Base-by-base conservation (phyloP, 2,113 vertebrate species). In the Cacatua alba region DNA sequence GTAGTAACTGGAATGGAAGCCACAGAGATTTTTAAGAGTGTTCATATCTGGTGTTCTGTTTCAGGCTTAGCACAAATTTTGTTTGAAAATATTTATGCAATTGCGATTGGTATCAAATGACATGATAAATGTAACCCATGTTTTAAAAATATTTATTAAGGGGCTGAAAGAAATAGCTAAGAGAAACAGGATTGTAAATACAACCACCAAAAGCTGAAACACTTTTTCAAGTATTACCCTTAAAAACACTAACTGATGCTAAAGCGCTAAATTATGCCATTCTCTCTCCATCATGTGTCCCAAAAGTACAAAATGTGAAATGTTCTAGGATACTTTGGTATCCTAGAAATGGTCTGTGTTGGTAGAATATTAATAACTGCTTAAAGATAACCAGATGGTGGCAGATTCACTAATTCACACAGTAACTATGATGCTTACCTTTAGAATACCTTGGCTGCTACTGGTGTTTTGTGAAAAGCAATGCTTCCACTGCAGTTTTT, bases 131-230 rank as follows among this genome's bases (percentile, higher is more conserved):
- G 69, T 79, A 95, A 84, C 7, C 8, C 2, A 7, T 8, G 33
- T 49, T 46, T 93, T 87, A 37, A 91, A 95, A 95, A 86, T 63
- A 31, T 90, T 88, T 91, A 25, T 74, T 64, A 75, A 91, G 33
- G 26, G 41, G 71, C 17, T 59, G 53, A 65, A 86, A 44, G n/a
- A 74, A 94, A 49, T 37, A 84, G 53, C 19, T 21, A 9, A 65
- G 24, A 7, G 26, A 68, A 82, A 52, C 4, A 75, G 10, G 19
- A 44, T 2, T 62, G 17, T 69, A 93, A 81, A 80, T 83, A n/a
- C 46, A 75, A 48, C 16, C 89, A 64, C 23, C 19, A 55, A 63
- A 90, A 89, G 4, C 20, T 84, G 68, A 43, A 72, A 24, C 2
- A 10, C 8, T 75, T 81, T 68, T 75, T 65, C 9, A 70, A 44